These are phyloP conservation scores for Apomyelois bistriatella DNA, from an alignment of 2,888 invertebrate genomes.

Conservation along the genomic window DNA sequence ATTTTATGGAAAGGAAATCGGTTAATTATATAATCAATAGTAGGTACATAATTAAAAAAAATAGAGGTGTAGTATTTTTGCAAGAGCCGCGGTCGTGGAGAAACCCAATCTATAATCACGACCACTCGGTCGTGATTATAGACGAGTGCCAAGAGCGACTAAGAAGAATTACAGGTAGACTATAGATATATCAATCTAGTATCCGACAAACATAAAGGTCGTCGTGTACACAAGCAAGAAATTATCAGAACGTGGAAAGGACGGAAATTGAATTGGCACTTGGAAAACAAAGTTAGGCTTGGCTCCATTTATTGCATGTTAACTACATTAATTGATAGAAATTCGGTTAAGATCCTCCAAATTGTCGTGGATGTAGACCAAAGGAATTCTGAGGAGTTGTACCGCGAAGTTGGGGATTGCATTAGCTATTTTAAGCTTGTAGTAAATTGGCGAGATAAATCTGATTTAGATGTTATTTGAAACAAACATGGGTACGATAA, in stretches of 20 bases:
- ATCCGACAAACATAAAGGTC: background rate
- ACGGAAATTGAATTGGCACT: constrained; percentile 63
- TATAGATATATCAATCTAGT: background rate
- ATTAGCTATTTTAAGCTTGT: background rate
- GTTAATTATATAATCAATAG: no score
- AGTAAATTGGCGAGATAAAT: background rate
- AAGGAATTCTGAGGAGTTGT: constrained; percentile 6
- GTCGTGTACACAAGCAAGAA: constrained; percentile 32
- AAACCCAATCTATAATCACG: no score
- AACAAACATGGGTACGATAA: background rate
- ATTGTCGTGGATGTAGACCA: constrained; percentile 9
- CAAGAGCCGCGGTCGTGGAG: no score
- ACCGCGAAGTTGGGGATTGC: constrained; percentile 4
- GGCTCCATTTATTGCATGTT: constrained; percentile 69
- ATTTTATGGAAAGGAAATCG: no score
- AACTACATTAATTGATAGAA: constrained; percentile 67
- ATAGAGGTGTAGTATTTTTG: no score
- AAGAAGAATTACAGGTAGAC: no score
- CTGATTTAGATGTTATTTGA: background rate
- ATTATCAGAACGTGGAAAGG: constrained; percentile 43
- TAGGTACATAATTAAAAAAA: no score
- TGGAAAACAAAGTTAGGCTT: constrained; percentile 60
- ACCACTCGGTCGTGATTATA: no score
- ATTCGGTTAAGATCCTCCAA: constrained; percentile 46
- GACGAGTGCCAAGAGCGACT: no score